phyloP scores from a whole-genome alignment of 2,797 vertebrate species.

The Champsocephalus esox region DNA sequence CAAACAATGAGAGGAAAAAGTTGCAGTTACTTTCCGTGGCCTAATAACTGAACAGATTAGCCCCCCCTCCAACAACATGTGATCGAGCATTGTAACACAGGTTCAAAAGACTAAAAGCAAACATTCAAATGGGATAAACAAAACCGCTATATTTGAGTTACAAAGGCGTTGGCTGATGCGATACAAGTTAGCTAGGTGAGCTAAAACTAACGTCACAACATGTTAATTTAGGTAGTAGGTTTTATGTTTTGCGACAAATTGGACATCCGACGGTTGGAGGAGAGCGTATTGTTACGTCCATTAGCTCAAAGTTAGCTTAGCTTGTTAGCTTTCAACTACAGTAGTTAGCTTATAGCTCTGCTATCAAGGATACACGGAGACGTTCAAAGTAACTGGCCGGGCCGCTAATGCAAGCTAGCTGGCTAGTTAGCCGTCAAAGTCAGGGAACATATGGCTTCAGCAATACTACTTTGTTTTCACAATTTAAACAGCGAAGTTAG shows the following conservation, averaged over 20 bases:
- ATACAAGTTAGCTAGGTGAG: not conserved
- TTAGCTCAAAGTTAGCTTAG: not conserved
- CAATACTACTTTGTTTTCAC: not conserved
- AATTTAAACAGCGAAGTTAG: not conserved
- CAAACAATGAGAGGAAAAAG: conserved; percentile 35
- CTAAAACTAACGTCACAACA: not conserved
- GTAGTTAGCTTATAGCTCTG: conserved; percentile 46
- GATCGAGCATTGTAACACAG: not conserved
- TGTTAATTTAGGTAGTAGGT: not conserved
- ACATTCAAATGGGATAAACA: conserved; percentile 21
- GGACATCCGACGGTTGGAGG: not conserved
- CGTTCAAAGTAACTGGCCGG: conserved; percentile 44
- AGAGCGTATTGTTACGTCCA: not conserved
- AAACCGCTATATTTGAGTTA: not conserved
- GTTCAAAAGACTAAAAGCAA: not conserved
- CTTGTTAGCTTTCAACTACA: not conserved
- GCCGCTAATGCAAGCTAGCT: conserved; percentile 57
- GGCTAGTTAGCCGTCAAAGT: conserved; percentile 46
- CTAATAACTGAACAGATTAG: not conserved
- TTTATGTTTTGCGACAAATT: not conserved
- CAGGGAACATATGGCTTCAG: conserved; percentile 55
- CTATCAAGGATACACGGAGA: conserved; percentile 40
- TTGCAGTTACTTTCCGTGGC: not conserved
- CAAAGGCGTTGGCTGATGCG: conserved; percentile 65
- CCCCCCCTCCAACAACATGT: not conserved